Percentiles rank a stretch among this genome's conserved stretches.
These are phyloP conservation scores for Coptodon bakossiorum DNA, from an alignment of 2,113 vertebrate species.

Conservation along the genomic window DNA sequence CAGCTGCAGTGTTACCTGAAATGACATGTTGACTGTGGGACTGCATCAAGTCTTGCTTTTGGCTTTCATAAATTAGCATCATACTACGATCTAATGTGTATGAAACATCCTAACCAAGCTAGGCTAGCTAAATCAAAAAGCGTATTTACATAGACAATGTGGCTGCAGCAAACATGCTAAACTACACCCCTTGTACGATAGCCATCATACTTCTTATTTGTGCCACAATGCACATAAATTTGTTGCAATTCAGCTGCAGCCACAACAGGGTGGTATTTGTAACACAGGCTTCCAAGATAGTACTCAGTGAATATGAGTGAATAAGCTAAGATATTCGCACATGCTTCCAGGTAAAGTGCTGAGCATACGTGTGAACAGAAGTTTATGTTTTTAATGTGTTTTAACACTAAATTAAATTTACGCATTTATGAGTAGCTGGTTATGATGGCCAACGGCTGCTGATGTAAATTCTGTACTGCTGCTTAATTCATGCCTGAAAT, in stretches of 20 bases:
- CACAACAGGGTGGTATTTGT: neutral
- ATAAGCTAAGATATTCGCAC: neutral
- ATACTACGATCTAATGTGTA: neutral
- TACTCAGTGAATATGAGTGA: rapidly evolving
- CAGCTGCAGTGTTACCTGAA: neutral
- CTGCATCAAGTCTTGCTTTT: neutral
- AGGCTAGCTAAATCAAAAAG: neutral
- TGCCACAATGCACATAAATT: neutral
- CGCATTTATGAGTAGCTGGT: neutral
- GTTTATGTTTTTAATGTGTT: neutral
- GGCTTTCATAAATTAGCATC: neutral
- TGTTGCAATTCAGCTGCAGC: neutral
- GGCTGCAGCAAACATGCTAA: neutral
- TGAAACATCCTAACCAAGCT: rapidly evolving
- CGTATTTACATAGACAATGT: neutral
- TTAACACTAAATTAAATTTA: neutral
- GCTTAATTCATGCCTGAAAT: neutral
- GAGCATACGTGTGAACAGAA: neutral
- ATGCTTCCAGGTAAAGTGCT: neutral
- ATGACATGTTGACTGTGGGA: neutral
- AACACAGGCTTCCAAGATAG: neutral
- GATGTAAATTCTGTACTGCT: neutral
- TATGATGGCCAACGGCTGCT: neutral
- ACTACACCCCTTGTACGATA: neutral
- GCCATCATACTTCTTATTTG: neutral